Evolutionary conservation across 2,888 invertebrate species (phyloP).

Genomic region (Tetragnatha montana): DNA sequence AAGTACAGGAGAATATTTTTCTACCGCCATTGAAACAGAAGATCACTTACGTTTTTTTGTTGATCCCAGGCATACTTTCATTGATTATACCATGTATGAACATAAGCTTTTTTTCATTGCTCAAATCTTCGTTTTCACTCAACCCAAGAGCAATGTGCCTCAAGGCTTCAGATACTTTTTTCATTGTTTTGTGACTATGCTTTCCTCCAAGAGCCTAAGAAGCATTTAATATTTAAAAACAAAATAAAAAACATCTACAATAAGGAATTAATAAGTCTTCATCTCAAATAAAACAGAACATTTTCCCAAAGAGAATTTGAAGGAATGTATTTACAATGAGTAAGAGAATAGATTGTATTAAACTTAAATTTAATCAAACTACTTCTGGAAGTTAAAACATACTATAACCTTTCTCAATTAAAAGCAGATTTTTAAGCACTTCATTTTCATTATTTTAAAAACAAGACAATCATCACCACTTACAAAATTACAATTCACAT

Average conservation of each 20-base stretch:
- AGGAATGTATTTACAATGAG: too few species aligned
- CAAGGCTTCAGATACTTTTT: conserved; percentile 88
- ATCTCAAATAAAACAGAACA: too few species aligned
- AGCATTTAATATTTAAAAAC: not conserved
- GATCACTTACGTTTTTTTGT: conserved; percentile 78
- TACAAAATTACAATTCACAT: not conserved
- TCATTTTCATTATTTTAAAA: not conserved
- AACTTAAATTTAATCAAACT: too few species aligned
- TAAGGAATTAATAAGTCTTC: too few species aligned
- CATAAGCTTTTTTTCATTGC: conserved; percentile 83
- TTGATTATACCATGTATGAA: conserved; percentile 89
- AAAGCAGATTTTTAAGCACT: too few species aligned
- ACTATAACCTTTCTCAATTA: too few species aligned
- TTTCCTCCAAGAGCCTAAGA: conserved; percentile 81
- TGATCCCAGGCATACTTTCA: conserved; percentile 86
- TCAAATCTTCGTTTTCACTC: conserved; percentile 86
- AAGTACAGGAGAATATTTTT: not conserved
- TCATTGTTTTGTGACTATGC: conserved; percentile 86
- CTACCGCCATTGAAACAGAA: not conserved
- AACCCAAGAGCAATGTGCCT: conserved; percentile 87
- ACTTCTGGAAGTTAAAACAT: too few species aligned
- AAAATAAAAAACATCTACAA: not conserved
- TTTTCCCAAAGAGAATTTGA: too few species aligned
- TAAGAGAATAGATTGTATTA: too few species aligned
- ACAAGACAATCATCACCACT: too few species aligned